Evolutionary conservation across 2,888 invertebrate species (phyloP).

Genomic region (Aphidius colemani): DNA sequence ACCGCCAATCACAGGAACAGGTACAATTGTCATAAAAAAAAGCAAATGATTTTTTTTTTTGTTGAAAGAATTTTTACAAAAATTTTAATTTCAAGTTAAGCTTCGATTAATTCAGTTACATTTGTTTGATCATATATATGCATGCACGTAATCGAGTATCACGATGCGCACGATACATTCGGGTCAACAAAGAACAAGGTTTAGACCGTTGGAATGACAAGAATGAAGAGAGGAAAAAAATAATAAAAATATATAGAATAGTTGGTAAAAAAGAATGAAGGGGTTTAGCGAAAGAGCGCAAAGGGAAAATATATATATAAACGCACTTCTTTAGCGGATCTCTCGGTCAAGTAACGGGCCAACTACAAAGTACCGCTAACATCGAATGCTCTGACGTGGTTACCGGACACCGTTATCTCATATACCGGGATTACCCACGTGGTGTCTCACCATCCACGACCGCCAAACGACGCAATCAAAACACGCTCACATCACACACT

Average conservation of each 20-base stretch:
- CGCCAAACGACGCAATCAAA: constrained; percentile 29
- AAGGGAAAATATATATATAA: constrained; percentile 10
- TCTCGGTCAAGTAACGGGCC: constrained; percentile 61
- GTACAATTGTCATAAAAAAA: constrained; percentile 41
- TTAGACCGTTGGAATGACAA: neutral
- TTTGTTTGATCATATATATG: constrained; percentile 20
- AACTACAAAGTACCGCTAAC: constrained; percentile 57
- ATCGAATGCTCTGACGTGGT: constrained; percentile 55
- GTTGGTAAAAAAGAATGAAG: constrained; percentile 9
- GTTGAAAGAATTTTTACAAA: too few relatives aligned
- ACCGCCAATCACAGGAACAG: constrained; percentile 59
- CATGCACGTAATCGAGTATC: constrained; percentile 19
- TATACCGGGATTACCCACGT: constrained; percentile 44
- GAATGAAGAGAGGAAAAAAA: neutral
- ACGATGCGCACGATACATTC: constrained; percentile 27
- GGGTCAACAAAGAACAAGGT: constrained; percentile 17
- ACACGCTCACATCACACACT: neutral
- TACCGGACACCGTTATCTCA: constrained; percentile 56
- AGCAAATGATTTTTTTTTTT: too few relatives aligned
- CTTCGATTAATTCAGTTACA: too few relatives aligned
- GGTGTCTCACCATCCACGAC: constrained; percentile 48
- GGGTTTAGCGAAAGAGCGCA: constrained; percentile 32
- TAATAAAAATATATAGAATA: neutral
- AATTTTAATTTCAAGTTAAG: too few relatives aligned
- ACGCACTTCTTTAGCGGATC: constrained; percentile 56